Evolutionary conservation across 2,888 invertebrate genomes (phyloP).

Genomic region (Eupithecia centaureata): DNA sequence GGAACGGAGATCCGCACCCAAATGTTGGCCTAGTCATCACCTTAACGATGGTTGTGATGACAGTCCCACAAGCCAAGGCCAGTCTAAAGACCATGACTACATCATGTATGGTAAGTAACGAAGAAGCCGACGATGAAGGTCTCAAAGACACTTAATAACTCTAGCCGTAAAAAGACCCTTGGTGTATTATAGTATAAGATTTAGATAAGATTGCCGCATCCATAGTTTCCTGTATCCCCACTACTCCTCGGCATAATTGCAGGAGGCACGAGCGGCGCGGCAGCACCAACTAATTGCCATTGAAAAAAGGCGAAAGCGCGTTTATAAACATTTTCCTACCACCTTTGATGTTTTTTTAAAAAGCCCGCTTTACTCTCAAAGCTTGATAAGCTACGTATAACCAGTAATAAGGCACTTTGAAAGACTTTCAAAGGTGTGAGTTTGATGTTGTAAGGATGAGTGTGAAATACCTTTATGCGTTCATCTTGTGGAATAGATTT

Average conservation of each 20-base stretch:
- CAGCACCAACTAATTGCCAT: slow-evolving; percentile 84
- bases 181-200: no score
- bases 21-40: no score
- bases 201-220: slow-evolving; percentile 44
- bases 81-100: no score
- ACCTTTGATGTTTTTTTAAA: slow-evolving; percentile 79
- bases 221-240: slow-evolving; percentile 25
- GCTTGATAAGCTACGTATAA: slow-evolving; percentile 79
- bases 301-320: slow-evolving; percentile 84
- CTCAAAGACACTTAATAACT: no score
- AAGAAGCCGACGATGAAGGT: no score
- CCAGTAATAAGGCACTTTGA: slow-evolving; percentile 80
- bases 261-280: slow-evolving; percentile 74
- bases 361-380: slow-evolving; percentile 65
- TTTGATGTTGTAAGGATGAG: slow-evolving; percentile 60
- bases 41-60: neutral
- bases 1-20: no score
- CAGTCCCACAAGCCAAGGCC: no score
- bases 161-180: no score
- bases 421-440: slow-evolving; percentile 67
- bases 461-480: slow-evolving; percentile 60
- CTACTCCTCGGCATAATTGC: slow-evolving; percentile 76
- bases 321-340: slow-evolving; percentile 77
- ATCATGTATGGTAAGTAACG: no score
- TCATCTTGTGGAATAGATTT: slow-evolving; percentile 59